Evolutionary conservation across 2,113 vertebrate genomes (phyloP), one percentile per base, ranked within the genome.

Genomic region (Girardinichthys multiradiatus): DNA sequence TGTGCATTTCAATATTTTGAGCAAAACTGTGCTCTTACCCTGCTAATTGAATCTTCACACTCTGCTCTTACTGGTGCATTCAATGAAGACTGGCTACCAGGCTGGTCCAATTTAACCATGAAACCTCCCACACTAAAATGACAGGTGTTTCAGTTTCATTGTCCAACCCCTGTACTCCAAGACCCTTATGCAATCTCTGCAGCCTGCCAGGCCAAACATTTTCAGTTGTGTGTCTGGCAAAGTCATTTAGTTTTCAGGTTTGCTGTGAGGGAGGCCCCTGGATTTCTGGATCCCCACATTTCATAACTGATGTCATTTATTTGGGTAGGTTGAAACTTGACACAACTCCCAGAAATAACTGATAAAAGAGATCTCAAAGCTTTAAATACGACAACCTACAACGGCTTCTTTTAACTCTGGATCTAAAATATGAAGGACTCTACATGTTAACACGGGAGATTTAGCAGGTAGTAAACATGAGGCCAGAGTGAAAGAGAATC

Each of bases 291-390:
- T 54, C 66, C 68, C 45, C 45, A 29, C 2, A 57, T 82, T 61
- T 68, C 45, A 48, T 33, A 28, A 29, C 37, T 81, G 77, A 84
- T 75, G 85, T 90, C 72, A 90, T 81, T 63, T 87, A 77, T 83
- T 90, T 84, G 74, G 59, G 31, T 13, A 57, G 76, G 68, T 62
- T 62, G 67, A 71, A 83, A 75, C 39, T 67, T 30, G 67, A 74
- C 66, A 30, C 72, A 42, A 24, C 37, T 57, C 30, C 62, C 57
- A 57, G 63, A 66, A 63, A 24, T 69, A 48, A 85, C 48, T 57
- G 33, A 82, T 70, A 54, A 28, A 51, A 48, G 26, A 24, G 0
- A 67, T 17, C 29, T 62, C 74, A 62, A 81, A 79, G 9, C 35
- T 68, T 72, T 68, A 8, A 1, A 39, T 64, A 7, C 12, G 6